Evolutionary conservation across 2,888 invertebrate genomes (phyloP).

Genomic region (Conchocele bisecta): DNA sequence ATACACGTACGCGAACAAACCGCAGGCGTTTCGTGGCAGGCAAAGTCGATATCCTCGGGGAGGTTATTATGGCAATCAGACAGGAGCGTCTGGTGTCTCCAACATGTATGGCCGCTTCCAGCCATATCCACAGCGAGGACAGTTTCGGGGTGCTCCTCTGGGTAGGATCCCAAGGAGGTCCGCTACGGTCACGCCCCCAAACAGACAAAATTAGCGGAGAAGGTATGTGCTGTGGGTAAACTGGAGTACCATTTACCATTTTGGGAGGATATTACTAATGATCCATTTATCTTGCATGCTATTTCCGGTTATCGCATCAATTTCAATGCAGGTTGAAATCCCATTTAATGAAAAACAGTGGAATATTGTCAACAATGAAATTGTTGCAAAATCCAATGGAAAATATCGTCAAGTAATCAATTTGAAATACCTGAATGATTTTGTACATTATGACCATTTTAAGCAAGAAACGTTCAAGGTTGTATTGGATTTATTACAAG

Average conservation of each 20-base stretch:
- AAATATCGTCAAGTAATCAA: too few relatives aligned
- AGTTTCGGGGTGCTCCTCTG: neutral
- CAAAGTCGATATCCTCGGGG: too few relatives aligned
- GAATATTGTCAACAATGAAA: conserved; percentile 10
- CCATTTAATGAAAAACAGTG: conserved; percentile 12
- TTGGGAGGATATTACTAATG: conserved; percentile 14
- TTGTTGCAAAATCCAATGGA: neutral
- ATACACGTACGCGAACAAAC: too few relatives aligned
- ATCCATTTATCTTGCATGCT: conserved; percentile 16
- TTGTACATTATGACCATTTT: too few relatives aligned
- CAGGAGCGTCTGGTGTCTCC: too few relatives aligned
- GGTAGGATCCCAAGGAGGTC: neutral
- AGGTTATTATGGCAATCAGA: too few relatives aligned
- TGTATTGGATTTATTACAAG: too few relatives aligned
- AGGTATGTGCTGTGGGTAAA: neutral
- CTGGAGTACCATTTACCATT: neutral
- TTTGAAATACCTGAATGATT: too few relatives aligned
- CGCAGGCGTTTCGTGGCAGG: too few relatives aligned
- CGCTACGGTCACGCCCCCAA: neutral
- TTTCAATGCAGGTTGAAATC: conserved; percentile 5
- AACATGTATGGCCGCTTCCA: too few relatives aligned
- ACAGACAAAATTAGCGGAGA: neutral
- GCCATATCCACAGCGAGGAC: neutral
- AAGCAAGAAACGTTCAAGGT: too few relatives aligned
- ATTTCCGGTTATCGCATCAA: conserved; percentile 5